Base-by-base conservation (phyloP, 92 coral and sea anemone genomes). In the Umimayanthus kanabou region DNA sequence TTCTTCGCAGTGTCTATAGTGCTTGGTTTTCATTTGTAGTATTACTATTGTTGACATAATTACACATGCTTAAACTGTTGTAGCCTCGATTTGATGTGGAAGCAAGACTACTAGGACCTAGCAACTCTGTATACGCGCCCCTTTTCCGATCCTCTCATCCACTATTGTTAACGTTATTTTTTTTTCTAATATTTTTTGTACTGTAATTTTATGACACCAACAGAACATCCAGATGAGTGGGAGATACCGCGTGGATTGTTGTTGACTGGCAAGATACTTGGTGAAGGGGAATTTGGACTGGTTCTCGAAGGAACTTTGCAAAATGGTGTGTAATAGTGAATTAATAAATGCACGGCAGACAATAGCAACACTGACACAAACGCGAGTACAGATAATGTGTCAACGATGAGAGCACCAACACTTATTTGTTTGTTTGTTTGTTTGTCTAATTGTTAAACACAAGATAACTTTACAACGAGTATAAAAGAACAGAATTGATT, bases 221-320 rank as follows among this genome's bases (percentile, higher is more conserved):
- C 76, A 65, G 50, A 39, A 43, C 22, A 11, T 26, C 15, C 47
- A 1, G 86, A 82, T 30, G 86, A 65, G 29, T 82, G 86, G 86
- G 86, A 82, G 76, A 82, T 82, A 40, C 86, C 86, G 14, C 86
- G 86, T 66, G 76, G 65, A 2, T 71, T 53, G 57, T 67, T 82
- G 64, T 3, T 67, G n/a, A 82, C 39, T 23, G 86, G 76, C 6
- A 82, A 39, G 26, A 11, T 0, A 40, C 45, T 82, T 13, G 86
- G 86, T 0, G 86, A 82, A 82, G 86, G 86, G n/a, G 86, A 82
- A 43, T 82, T 82, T 67, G 86, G 86, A n/a, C 40, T 82, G 28
- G 72, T 82, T 42, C 86, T 82, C 42, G 86, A 82, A 82, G 86
- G 86, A 2, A 82, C 76, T 26, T 28, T 82, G 67, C 58, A 20